These are phyloP conservation scores for Acanthococcus lagerstroemiae DNA, from an alignment of 2,888 invertebrate genomes.

Conservation along the genomic window DNA sequence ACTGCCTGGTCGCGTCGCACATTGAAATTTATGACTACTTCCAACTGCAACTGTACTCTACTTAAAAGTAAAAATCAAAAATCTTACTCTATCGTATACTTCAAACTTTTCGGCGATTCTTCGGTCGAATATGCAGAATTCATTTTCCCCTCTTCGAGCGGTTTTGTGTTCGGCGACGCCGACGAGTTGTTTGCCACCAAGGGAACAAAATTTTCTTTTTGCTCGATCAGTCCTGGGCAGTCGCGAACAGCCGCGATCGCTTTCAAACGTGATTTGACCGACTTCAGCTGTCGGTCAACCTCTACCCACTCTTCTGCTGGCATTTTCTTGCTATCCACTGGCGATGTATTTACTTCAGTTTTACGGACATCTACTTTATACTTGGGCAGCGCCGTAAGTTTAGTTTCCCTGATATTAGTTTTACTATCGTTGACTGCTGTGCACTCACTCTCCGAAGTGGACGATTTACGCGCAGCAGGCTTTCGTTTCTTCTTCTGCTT, in stretches of 20 bases:
- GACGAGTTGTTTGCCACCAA: background rate
- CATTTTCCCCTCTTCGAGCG: background rate
- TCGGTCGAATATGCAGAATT: background rate
- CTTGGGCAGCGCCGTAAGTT: too few relatives aligned
- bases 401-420: too few relatives aligned
- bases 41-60: too few relatives aligned
- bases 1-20: too few relatives aligned
- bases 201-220: conserved; percentile 2
- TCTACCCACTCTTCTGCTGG: conserved; percentile 4
- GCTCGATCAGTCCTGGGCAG: conserved; percentile 10
- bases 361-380: too few relatives aligned
- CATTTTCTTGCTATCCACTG: background rate
- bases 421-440: background rate
- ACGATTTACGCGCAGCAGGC: background rate
- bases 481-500: conserved; percentile 13
- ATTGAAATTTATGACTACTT: too few relatives aligned
- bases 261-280: conserved; percentile 12
- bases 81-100: background rate
- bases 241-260: background rate
- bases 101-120: background rate
- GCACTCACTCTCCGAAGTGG: background rate
- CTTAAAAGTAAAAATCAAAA: background rate
- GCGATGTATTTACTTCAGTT: background rate
- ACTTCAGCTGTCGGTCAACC: conserved; percentile 9
- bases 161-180: too few relatives aligned